Conservation (phyloP, 2,888 invertebrate genomes). For the Gastracanthus pulcherrimus region DNA sequence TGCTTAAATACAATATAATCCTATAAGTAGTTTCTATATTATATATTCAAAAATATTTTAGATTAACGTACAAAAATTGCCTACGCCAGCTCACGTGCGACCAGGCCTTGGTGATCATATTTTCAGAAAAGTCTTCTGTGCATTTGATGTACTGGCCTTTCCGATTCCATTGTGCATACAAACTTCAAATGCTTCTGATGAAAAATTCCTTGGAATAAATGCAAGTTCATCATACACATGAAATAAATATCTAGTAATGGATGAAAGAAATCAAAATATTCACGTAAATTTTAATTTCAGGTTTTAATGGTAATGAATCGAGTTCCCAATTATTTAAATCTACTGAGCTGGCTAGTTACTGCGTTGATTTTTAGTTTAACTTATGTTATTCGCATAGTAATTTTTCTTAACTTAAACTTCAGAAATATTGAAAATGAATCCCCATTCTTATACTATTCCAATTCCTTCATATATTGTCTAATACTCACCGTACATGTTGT, state of each 20-base stretch:
- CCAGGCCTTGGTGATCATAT: constrained; percentile 54
- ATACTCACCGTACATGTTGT: constrained; percentile 30
- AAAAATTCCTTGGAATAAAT: constrained; percentile 70
- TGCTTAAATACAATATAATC: too few species aligned
- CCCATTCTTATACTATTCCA: constrained; percentile 41
- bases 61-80: constrained; percentile 68
- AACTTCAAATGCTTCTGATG: constrained; percentile 65
- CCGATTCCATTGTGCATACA: constrained; percentile 68
- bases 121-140: constrained; percentile 60
- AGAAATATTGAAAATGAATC: neutral
- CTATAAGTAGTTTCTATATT: neutral
- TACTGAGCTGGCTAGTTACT: constrained; percentile 69
- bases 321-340: constrained; percentile 66
- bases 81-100: constrained; percentile 64
- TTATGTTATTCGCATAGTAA: constrained; percentile 63
- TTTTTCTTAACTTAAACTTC: constrained; percentile 67
- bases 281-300: constrained; percentile 57
- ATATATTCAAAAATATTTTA: constrained; percentile 30
- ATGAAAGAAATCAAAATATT: too few species aligned
- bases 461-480: constrained; percentile 45
- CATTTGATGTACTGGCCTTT: constrained; percentile 64
- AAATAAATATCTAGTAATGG: neutral
- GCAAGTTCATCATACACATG: constrained; percentile 60
- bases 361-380: constrained; percentile 65
- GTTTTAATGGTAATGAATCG: constrained; percentile 72